Conservation (phyloP, 2,113 vertebrate species). For the Ploceus nigricollis region DNA sequence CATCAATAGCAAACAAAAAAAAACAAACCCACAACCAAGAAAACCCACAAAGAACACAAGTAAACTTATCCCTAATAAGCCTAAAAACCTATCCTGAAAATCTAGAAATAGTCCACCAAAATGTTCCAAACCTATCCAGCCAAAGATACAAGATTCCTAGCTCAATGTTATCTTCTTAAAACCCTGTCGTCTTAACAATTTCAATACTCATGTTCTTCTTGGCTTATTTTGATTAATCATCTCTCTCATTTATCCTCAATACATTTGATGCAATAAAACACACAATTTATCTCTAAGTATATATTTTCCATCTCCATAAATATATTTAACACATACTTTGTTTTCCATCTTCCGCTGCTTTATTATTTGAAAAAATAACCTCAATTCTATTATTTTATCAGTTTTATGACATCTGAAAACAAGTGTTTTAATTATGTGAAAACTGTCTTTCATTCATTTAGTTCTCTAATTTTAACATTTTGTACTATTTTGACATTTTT, state of each 20-base stretch:
- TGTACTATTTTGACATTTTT: not conserved
- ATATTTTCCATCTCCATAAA: not conserved
- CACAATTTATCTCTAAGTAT: not conserved
- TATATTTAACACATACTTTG: not conserved
- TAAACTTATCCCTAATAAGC: not conserved
- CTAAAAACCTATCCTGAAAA: not conserved
- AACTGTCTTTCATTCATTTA: slow-evolving; percentile 12
- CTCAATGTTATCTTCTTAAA: not conserved
- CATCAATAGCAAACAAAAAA: not conserved
- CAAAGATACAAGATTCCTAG: not conserved
- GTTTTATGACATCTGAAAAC: slow-evolving; percentile 20
- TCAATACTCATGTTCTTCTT: not conserved
- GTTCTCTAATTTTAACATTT: slow-evolving; percentile 33
- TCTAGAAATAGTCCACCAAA: not conserved
- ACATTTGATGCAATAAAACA: not conserved
- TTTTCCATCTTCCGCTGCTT: not conserved
- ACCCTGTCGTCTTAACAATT: not conserved
- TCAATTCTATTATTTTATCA: not conserved
- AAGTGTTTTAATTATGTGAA: slow-evolving; percentile 35
- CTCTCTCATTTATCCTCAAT: not conserved
- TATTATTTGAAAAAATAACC: not conserved
- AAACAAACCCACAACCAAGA: not conserved
- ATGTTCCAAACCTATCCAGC: not conserved
- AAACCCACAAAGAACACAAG: not conserved
- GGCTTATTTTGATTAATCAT: not conserved